phyloP scores from a whole-genome alignment of 37 sponge, comb jelly and placozoan genomes.

The Cliona cf. orientalis region DNA sequence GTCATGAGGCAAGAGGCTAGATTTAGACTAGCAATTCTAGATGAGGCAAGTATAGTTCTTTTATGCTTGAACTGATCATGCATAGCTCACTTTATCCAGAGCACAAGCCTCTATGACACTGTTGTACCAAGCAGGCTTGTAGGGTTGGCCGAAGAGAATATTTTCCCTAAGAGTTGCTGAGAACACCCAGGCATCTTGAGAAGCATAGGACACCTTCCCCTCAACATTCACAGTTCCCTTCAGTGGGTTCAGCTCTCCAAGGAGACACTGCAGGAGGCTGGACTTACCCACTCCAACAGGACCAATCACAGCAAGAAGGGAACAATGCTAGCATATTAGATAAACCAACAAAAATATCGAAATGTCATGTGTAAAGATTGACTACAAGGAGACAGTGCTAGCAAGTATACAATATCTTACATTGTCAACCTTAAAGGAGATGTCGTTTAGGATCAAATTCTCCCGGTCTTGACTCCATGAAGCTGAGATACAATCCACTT shows the following conservation, averaged over 20 bases:
- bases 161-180: slow-evolving; percentile 77
- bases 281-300: slow-evolving; percentile 21
- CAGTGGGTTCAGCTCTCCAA: slow-evolving; percentile 58
- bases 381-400: not conserved
- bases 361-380: not conserved
- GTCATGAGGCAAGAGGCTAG: no score
- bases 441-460: slow-evolving; percentile 30
- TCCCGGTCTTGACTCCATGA: slow-evolving; percentile 39
- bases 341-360: not conserved
- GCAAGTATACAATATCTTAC: not conserved
- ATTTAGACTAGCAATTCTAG: no score
- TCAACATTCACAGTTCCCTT: slow-evolving; percentile 45
- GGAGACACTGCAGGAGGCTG: slow-evolving; percentile 64
- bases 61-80: no score
- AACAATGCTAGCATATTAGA: slow-evolving; percentile 7
- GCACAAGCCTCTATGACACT: slow-evolving; percentile 63
- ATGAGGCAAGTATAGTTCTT: no score
- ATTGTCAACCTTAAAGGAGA: slow-evolving; percentile 35
- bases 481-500: slow-evolving; percentile 3
- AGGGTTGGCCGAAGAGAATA: slow-evolving; percentile 65
- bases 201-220: slow-evolving; percentile 64
- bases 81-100: slow-evolving; percentile 42
- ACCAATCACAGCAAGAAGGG: slow-evolving; percentile 63
- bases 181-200: slow-evolving; percentile 81
- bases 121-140: slow-evolving; percentile 38